Evolutionary conservation across 1,140 invertebrate species (phyloP), one percentile per base, ranked within the genome.

Genomic region (Liolophura sinensis): DNA sequence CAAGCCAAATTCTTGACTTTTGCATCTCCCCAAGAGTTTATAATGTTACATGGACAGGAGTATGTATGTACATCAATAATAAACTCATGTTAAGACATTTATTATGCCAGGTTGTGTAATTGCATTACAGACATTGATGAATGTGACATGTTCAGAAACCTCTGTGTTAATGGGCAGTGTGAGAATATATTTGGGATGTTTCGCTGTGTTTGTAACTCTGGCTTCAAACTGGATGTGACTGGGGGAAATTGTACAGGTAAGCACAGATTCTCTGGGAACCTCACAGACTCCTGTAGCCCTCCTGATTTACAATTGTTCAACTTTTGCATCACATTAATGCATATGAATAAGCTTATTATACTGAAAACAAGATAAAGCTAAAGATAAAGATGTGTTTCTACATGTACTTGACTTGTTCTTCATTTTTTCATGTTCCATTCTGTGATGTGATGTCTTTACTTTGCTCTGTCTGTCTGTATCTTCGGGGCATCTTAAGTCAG

Each of bases 111-210:
- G 31, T 52, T 72, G 54, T 66, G 31, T 56, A 51, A 63, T 60
- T 58, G 64, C 47, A 49, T 81, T 84, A 56, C 74, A 88, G 95
- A 97, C 81, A 92, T 96, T 25, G 90, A 98, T 79, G 95, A 98
- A 81, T 98, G 95, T 79, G 88, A 90, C 31, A 91, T 92, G 84
- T 95, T 95, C 83, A 90, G 89, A 75, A 93, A 94, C 77, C 86
- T 95, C 1, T 96, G 93, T 81, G 91, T 94, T 5, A 93, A 89
- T 81, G 93, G 93, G 0, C 88, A 87, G 68, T 95, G 94, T 85
- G 92, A 93, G 76, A 96, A 96, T 81, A 90, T 92, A 1, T 91
- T 93, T 80, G 93, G 94, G 18, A 70, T 73, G 63, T 84, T 81
- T 71, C 63, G 74, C 27, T 84, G 82, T 71, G 73, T 73, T 50